Evolutionary conservation across 2,113 vertebrate species (phyloP).

Genomic region (Dascyllus trimaculatus): DNA sequence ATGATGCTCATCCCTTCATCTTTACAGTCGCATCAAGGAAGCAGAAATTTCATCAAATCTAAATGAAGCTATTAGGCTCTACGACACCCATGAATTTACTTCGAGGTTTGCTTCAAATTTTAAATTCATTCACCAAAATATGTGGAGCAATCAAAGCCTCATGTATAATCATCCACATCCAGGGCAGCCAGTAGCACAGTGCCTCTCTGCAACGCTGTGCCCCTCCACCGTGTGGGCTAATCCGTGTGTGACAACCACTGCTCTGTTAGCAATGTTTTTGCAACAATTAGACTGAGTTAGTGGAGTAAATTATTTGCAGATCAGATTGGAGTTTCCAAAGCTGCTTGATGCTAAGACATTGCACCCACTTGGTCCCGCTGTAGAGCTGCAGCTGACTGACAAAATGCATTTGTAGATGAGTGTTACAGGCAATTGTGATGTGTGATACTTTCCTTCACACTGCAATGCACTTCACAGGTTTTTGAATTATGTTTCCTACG

Average conservation of each 20-base stretch:
- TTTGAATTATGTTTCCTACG: no score
- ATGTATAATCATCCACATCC: conserved; percentile 3
- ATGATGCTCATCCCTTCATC: no score
- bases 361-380: not conserved
- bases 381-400: not conserved
- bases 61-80: not conserved
- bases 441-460: no score
- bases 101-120: not conserved
- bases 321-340: conserved; percentile 30
- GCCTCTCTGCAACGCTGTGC: no score
- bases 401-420: conserved; percentile 6
- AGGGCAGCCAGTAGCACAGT: not conserved
- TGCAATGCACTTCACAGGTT: not conserved
- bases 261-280: conserved; percentile 15
- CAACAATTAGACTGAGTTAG: conserved; percentile 19
- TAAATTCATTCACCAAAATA: not conserved
- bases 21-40: no score
- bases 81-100: not conserved
- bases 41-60: no score
- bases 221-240: conserved; percentile 22
- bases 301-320: conserved; percentile 25
- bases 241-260: conserved; percentile 33
- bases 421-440: no score
- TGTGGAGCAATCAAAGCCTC: not conserved
- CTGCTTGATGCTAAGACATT: not conserved